Conservation (phyloP, 2,113 vertebrate genomes). For the Ailuropoda melanoleuca region DNA sequence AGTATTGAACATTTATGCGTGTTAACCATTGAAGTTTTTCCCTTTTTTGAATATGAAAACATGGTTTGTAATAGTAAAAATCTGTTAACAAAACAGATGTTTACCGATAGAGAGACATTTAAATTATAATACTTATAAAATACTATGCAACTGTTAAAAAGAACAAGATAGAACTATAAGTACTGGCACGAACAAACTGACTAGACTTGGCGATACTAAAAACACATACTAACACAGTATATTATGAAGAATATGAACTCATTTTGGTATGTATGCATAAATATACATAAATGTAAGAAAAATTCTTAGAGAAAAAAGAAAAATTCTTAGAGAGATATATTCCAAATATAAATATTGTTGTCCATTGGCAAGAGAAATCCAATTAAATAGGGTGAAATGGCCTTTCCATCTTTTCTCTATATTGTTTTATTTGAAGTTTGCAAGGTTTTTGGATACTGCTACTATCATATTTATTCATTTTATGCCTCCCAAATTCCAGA, state of each 20-base stretch:
- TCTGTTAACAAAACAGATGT: background rate
- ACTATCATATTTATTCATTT: background rate
- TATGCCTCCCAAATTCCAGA: background rate
- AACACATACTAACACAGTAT: background rate
- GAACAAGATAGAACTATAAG: background rate
- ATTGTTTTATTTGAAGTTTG: background rate
- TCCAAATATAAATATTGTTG: background rate
- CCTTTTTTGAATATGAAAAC: background rate
- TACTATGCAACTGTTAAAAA: background rate
- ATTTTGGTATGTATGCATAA: background rate
- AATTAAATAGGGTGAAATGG: background rate
- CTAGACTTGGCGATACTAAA: background rate
- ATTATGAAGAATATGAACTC: background rate
- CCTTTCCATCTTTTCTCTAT: background rate
- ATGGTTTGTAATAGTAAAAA: background rate
- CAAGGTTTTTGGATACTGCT: background rate
- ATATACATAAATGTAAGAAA: background rate
- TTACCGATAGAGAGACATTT: background rate
- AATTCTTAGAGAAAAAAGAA: background rate
- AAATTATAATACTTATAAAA: background rate
- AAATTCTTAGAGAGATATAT: background rate
- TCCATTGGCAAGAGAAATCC: background rate
- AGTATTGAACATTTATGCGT: background rate
- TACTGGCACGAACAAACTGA: background rate
- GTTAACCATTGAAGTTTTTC: background rate